Evolutionary conservation across 2,888 invertebrate species (phyloP).

Genomic region (Lottia gigantea): DNA sequence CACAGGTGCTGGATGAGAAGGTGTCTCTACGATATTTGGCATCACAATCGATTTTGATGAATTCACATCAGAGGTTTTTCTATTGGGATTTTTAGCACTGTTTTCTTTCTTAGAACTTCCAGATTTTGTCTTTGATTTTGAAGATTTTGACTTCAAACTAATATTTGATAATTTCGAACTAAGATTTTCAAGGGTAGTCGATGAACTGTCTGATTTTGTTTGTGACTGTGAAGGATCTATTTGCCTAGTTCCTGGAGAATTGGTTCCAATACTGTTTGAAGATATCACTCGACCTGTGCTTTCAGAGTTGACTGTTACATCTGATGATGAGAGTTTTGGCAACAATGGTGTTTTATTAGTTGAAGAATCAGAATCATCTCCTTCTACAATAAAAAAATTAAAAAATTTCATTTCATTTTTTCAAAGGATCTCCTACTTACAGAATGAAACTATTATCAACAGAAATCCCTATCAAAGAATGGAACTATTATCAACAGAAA

Average conservation of each 20-base stretch:
- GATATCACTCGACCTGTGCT: neutral
- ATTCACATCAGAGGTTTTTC: neutral
- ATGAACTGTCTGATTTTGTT: neutral
- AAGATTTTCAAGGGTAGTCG: neutral
- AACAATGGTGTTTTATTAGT: neutral
- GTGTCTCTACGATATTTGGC: slow-evolving; percentile 1
- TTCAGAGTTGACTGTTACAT: neutral
- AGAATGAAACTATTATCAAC: no score
- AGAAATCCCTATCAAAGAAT: no score
- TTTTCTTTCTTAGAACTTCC: neutral
- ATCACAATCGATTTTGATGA: neutral
- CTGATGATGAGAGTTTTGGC: neutral
- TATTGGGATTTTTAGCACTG: neutral
- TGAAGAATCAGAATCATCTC: neutral
- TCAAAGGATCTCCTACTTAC: no score
- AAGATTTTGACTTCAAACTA: neutral
- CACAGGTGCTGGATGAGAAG: neutral
- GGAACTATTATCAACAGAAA: no score
- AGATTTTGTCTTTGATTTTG: neutral
- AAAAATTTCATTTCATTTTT: neutral
- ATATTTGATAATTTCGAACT: slow-evolving; percentile 5
- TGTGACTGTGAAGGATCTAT: neutral
- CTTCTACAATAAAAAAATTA: neutral
- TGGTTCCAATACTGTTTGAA: neutral
- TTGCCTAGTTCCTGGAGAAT: neutral